These are phyloP conservation scores for Drosophila diplacantha DNA, from an alignment of 2,888 invertebrate species.

Conservation along the genomic window DNA sequence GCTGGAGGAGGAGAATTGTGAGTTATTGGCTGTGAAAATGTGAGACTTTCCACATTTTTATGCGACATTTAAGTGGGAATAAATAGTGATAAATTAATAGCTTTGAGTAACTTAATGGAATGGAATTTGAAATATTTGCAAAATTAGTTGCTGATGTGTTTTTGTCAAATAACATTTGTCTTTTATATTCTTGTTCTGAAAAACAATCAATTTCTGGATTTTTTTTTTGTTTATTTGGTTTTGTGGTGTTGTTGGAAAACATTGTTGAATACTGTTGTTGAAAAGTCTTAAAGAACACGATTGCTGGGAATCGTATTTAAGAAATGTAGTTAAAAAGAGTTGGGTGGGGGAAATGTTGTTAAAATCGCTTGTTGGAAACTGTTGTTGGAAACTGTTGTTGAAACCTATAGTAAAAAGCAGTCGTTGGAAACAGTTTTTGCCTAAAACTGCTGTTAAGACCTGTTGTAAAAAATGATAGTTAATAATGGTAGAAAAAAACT, in stretches of 20 bases:
- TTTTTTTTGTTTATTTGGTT: neutral
- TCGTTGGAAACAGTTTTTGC: neutral
- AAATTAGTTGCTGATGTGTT: neutral
- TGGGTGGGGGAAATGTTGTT: neutral
- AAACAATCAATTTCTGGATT: neutral
- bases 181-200: neutral
- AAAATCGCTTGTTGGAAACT: neutral
- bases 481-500: neutral
- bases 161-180: neutral
- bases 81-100: slow-evolving; percentile 1
- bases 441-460: neutral
- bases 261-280: neutral
- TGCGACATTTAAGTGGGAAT: slow-evolving; percentile 5
- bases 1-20: slow-evolving; percentile 30
- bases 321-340: neutral
- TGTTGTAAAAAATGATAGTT: neutral
- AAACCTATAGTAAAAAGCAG: neutral
- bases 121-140: neutral
- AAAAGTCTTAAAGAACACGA: neutral
- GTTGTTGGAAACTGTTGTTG: neutral
- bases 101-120: neutral
- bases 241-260: neutral
- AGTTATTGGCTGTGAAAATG: slow-evolving; percentile 21
- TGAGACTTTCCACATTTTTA: slow-evolving; percentile 6
- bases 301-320: neutral